These are phyloP conservation scores for Crotalus helleri DNA, from an alignment of 2,113 vertebrate genomes.

Conservation along the genomic window DNA sequence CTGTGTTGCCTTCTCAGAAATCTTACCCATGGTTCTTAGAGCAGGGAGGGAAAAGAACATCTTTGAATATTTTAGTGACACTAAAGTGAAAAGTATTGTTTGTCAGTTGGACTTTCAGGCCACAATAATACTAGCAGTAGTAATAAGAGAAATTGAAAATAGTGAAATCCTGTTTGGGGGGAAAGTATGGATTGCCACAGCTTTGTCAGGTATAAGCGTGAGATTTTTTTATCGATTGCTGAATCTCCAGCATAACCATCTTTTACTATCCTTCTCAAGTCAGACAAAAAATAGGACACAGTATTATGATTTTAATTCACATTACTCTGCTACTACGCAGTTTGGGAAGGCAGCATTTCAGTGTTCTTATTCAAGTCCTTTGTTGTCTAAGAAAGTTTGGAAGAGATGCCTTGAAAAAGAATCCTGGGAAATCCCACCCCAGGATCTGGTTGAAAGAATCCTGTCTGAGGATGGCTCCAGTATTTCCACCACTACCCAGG, in stretches of 20 bases:
- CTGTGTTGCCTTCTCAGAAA: neutral
- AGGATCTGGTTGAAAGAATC: neutral
- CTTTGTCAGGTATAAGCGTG: neutral
- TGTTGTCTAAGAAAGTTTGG: neutral
- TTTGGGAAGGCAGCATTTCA: neutral
- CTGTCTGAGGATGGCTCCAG: neutral
- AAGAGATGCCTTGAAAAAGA: neutral
- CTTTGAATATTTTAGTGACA: neutral
- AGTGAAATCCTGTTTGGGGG: neutral
- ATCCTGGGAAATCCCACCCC: neutral
- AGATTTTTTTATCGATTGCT: neutral
- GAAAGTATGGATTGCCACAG: neutral
- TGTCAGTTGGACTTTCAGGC: neutral
- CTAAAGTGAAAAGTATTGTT: neutral
- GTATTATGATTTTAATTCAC: neutral
- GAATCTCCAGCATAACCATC: neutral
- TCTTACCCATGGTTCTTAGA: neutral
- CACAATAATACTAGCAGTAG: neutral
- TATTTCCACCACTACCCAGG: neutral
- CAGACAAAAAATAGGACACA: neutral
- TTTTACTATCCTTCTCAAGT: neutral
- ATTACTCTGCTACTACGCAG: neutral
- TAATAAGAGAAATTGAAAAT: neutral
- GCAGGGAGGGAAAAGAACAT: rapidly evolving
- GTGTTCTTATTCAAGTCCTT: neutral